Percentiles rank a stretch among this genome's conserved stretches.
These are phyloP conservation scores for Platichthys stellatus DNA, from an alignment of 2,113 vertebrate species.

Conservation along the genomic window DNA sequence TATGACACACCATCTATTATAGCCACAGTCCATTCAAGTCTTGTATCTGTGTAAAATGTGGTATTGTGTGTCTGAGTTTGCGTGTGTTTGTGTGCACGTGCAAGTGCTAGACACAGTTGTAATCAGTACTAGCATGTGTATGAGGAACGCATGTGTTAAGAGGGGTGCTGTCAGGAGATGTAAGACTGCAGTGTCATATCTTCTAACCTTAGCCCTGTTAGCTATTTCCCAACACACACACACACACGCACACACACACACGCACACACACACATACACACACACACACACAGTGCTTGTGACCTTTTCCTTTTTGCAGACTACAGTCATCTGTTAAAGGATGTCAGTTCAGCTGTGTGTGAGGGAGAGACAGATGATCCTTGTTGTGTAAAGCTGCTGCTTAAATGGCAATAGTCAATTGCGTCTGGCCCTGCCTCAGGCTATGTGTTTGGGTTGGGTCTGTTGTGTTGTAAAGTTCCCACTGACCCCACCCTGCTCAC, in stretches of 20 bases:
- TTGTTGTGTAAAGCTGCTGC: background rate
- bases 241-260: background rate
- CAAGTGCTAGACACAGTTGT: too few relatives aligned
- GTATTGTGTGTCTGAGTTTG: background rate
- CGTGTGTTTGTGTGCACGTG: background rate
- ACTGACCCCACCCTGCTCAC: constrained; percentile 41
- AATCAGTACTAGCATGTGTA: too few relatives aligned
- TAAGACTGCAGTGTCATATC: too few relatives aligned
- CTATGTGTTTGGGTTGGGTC: constrained; percentile 35
- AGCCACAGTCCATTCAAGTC: too few relatives aligned
- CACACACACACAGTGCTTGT: background rate
- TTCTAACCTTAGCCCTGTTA: too few relatives aligned
- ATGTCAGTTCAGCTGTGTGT: background rate
- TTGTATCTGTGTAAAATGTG: background rate
- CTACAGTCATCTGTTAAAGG: too few relatives aligned
- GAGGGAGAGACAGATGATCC: constrained; percentile 48
- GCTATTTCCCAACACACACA: background rate
- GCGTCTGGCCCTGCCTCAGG: constrained; percentile 37
- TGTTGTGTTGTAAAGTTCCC: constrained; percentile 32
- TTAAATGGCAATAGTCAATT: constrained; percentile 33
- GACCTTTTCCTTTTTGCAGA: too few relatives aligned
- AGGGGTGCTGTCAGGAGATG: too few relatives aligned
- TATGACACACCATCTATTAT: too few relatives aligned
- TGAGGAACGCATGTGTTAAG: too few relatives aligned
- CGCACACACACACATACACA: background rate